Evolutionary conservation across 2,797 vertebrate genomes (phyloP).

Genomic region (Diceros bicornis): DNA sequence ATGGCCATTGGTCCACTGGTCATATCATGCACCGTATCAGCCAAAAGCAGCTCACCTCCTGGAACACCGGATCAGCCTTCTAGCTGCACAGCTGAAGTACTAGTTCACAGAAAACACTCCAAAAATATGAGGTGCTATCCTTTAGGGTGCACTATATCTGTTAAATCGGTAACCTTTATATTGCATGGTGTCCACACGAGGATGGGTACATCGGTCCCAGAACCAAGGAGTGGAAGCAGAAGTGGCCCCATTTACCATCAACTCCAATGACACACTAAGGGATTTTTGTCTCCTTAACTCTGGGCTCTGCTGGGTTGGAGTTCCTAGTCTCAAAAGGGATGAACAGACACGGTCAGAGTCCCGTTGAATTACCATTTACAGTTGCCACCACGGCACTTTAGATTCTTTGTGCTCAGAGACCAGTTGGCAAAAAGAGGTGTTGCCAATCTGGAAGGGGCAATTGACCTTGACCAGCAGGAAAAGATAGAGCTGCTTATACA

Average conservation of each 20-base stretch:
- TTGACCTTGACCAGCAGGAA: background rate
- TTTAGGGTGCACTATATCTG: background rate
- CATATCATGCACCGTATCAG: background rate
- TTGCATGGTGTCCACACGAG: background rate
- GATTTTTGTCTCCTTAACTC: background rate
- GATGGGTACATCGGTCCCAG: background rate
- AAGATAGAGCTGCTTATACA: background rate
- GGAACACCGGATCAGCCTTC: background rate
- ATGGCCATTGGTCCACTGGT: background rate
- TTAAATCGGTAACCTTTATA: background rate
- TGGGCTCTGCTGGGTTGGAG: background rate
- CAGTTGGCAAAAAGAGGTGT: background rate
- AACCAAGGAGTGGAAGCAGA: background rate
- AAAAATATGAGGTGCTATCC: background rate
- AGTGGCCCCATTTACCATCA: background rate
- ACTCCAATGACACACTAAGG: background rate
- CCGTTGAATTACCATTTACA: background rate
- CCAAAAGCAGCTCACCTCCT: background rate
- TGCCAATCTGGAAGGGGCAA: too few species aligned
- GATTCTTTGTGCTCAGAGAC: background rate
- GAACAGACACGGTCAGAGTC: background rate
- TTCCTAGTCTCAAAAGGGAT: background rate
- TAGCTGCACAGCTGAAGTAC: background rate
- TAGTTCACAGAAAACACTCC: background rate
- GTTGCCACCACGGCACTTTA: background rate